Evolutionary conservation across 2,113 vertebrate species (phyloP), one percentile per base, ranked within the genome.

Genomic region (Phrynosoma blainvillii): DNA sequence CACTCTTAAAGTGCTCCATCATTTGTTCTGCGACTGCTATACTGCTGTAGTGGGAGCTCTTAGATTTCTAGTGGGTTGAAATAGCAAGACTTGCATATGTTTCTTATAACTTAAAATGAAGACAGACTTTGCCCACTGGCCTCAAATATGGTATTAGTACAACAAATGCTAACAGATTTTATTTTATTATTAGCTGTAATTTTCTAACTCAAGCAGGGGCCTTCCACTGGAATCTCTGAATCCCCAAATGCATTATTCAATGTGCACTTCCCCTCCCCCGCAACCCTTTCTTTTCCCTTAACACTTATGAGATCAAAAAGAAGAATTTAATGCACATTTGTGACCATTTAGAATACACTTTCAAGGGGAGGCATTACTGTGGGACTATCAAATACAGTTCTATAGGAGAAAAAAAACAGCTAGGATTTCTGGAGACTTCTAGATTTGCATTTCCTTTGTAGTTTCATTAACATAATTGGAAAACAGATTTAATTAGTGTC

Each of bases 401-500:
- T 92, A 54, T 18, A 36, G 36, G 2, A 90, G 2, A 90, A 94
- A 90, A 92, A 85, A 77, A 77, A 77, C 47, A 30, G 68, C 84
- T 91, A 91, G 92, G 88, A 93, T 94, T 95, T 95, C 94, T 94
- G 87, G 91, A 96, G 95, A 91, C 78, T 89, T 95, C 90, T 90
- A 87, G 78, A 95, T 95, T 96, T 95, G 92, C 94, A 95, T 96
- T 93, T 94, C 91, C 95, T 96, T 96, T 96, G 95, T 95, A 95
- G 90, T 94, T 95, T 91, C 85, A 93, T 95, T 95, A 95, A 84
- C 92, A 93, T 96, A 94, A 96, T 93, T 94, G 84, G 42, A 94
- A 94, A 95, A 89, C 91, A 95, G 93, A 87, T 87, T 89, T 95
- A 94, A 96, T 95, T 96, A 96, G 88, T 92, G 93, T 91, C 91